These are phyloP conservation scores for Dolichotis patagonum DNA, from an alignment of 2,113 vertebrate species.

Conservation along the genomic window DNA sequence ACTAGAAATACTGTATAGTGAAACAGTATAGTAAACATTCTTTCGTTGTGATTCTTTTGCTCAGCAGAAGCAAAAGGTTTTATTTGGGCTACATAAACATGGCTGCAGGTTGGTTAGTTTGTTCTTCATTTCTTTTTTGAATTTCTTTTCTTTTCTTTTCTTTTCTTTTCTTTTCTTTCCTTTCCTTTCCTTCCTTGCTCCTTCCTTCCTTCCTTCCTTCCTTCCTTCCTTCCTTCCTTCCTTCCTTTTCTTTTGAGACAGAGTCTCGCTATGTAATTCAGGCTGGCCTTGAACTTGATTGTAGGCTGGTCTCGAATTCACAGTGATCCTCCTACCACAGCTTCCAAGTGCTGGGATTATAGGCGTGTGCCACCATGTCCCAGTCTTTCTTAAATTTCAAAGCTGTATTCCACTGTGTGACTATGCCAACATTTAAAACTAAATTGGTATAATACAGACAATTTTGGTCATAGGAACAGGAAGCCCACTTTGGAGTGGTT, in stretches of 20 bases:
- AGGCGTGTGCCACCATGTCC: neutral
- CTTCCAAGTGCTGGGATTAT: neutral
- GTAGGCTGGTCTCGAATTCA: neutral
- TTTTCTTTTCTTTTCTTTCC: no score
- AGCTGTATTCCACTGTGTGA: neutral
- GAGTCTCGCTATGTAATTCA: neutral
- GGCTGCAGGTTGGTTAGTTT: neutral
- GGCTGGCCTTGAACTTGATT: neutral
- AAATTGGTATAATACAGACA: neutral
- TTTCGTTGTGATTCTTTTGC: neutral
- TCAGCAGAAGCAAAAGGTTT: neutral
- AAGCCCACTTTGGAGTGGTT: neutral
- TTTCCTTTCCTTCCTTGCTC: no score
- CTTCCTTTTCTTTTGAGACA: no score
- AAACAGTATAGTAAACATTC: neutral
- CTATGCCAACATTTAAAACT: neutral
- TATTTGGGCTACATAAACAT: neutral
- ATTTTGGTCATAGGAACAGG: neutral
- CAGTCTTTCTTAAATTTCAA: neutral
- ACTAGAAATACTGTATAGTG: neutral
- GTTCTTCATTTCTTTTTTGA: slow-evolving; percentile 15
- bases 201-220: no score
- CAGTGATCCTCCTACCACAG: neutral
- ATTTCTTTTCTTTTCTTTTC: no score
- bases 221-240: neutral